Conservation (phyloP, 2,797 vertebrate species). For the Sebastes vulpes region DNA sequence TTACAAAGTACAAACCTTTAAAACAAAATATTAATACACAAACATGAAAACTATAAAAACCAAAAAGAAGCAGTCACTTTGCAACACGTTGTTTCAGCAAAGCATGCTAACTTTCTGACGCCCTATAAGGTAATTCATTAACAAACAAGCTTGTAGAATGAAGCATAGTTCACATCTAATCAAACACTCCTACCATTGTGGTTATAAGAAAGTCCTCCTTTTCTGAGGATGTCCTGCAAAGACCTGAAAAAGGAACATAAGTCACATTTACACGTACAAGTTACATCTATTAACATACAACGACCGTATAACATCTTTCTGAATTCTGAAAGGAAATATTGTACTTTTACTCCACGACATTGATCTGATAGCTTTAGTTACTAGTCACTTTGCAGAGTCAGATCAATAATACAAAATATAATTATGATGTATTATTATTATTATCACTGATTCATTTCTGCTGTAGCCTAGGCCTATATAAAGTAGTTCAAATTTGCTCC, state of each 20-base stretch:
- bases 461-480: no score
- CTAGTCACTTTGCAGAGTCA: neutral
- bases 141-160: neutral
- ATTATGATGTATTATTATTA: neutral
- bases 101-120: neutral
- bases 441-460: no score
- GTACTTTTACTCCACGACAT: neutral
- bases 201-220: slow-evolving; percentile 92
- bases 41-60: neutral
- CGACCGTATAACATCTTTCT: neutral
- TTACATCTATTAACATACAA: neutral
- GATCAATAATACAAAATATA: neutral
- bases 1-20: neutral
- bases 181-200: slow-evolving; percentile 89
- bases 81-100: neutral
- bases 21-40: neutral
- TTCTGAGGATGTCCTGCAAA: slow-evolving; percentile 84
- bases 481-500: no score
- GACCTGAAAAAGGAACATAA: slow-evolving; percentile 81
- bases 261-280: neutral
- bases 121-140: neutral
- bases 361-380: neutral
- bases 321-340: neutral
- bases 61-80: neutral
- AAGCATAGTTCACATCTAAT: neutral